Percentiles rank a stretch among this genome's conserved stretches.
phyloP scores from a whole-genome alignment of 2,888 invertebrate genomes.

The Heliconius cydno region DNA sequence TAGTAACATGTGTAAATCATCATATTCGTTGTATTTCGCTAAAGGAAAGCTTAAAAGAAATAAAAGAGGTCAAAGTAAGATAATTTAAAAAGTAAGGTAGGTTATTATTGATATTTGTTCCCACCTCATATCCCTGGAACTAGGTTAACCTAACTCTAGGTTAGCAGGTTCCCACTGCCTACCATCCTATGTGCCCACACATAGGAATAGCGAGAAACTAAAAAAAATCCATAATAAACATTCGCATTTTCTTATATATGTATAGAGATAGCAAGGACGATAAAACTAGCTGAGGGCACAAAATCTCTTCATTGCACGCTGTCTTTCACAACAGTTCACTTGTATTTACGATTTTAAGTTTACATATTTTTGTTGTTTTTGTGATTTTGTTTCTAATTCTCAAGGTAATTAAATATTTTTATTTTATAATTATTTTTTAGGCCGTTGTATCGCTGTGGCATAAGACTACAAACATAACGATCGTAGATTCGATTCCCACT shows the following conservation, averaged over 20 bases:
- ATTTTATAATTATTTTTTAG: not conserved
- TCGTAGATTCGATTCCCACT: not conserved
- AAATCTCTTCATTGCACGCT: not conserved
- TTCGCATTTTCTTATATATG: constrained; percentile 3
- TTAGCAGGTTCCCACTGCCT: no score
- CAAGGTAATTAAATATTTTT: not conserved
- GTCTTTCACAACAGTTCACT: not conserved
- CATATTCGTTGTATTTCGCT: not conserved
- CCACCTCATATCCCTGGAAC: no score
- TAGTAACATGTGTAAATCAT: no score
- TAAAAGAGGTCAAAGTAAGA: not conserved
- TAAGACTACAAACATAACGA: not conserved
- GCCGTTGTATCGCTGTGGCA: not conserved
- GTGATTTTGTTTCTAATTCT: not conserved
- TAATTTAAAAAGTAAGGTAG: no score
- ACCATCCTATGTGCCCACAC: no score
- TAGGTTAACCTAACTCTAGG: no score
- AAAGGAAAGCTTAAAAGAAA: not conserved
- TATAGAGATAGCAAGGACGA: not conserved
- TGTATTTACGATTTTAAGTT: not conserved
- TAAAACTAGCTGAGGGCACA: not conserved
- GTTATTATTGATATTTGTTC: no score
- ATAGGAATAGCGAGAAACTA: no score
- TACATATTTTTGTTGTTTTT: not conserved
- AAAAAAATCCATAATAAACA: not conserved